Percentiles rank a stretch among this genome's conserved stretches.
These are phyloP conservation scores for Loriculus beryllinus DNA, from an alignment of 2,797 vertebrate species.

Conservation along the genomic window DNA sequence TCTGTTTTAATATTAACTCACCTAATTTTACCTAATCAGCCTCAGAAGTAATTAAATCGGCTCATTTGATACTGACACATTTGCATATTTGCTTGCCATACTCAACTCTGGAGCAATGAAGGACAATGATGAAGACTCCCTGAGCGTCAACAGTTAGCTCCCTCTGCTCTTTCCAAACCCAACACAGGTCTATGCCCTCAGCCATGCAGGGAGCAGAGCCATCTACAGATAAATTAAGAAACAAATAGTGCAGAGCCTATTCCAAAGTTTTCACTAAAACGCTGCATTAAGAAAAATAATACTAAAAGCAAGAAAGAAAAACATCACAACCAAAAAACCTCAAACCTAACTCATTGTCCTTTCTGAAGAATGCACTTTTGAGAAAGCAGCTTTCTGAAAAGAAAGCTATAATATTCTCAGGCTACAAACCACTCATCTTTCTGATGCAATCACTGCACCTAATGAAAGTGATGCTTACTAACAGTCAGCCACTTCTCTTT, in stretches of 20 bases:
- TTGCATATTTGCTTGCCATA: rapidly evolving
- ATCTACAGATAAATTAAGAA: background rate
- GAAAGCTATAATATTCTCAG: background rate
- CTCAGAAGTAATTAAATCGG: background rate
- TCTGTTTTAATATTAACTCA: background rate
- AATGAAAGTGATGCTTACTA: background rate
- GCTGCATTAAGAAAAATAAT: background rate
- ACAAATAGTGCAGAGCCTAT: background rate
- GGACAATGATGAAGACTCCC: background rate
- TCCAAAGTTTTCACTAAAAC: background rate
- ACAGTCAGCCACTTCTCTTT: background rate
- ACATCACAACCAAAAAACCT: background rate
- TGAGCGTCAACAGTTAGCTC: background rate
- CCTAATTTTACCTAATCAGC: background rate
- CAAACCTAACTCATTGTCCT: background rate
- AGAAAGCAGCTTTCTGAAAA: background rate
- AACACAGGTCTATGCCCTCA: background rate
- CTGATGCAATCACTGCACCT: background rate
- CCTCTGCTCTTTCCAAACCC: background rate
- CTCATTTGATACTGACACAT: background rate
- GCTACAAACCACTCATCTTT: background rate
- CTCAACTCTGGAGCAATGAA: background rate
- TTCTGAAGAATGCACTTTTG: background rate
- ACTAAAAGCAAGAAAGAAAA: background rate
- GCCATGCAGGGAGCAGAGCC: rapidly evolving